phyloP scores from a whole-genome alignment of 2,888 invertebrate genomes.

The Hartigia nigra region DNA sequence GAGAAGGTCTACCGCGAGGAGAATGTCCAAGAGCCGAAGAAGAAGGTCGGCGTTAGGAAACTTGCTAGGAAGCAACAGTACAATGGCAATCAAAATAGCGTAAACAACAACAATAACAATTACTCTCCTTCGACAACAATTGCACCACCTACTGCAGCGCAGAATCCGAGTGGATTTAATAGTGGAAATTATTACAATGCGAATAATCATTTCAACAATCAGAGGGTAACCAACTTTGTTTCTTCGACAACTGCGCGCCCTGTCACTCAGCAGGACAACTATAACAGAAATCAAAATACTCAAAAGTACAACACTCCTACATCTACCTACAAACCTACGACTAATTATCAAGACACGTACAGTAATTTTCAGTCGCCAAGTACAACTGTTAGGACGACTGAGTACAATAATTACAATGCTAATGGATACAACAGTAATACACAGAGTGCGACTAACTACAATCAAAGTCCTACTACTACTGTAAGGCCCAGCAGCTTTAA shows the following conservation, averaged over 20 bases:
- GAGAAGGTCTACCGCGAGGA: slow-evolving; percentile 68
- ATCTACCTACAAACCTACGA: slow-evolving; percentile 49
- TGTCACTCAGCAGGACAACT: slow-evolving; percentile 25
- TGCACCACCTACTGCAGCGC: slow-evolving; percentile 24
- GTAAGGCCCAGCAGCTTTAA: slow-evolving; percentile 43
- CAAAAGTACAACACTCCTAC: slow-evolving; percentile 41
- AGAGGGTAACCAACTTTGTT: slow-evolving; percentile 6
- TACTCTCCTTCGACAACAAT: slow-evolving; percentile 43
- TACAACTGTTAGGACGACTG: slow-evolving; percentile 45
- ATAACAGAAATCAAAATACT: slow-evolving; percentile 37
- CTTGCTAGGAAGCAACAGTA: slow-evolving; percentile 52
- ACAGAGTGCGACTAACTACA: slow-evolving; percentile 26
- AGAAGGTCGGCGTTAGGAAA: slow-evolving; percentile 51
- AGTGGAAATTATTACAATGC: slow-evolving; percentile 33
- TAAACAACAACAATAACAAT: slow-evolving; percentile 39
- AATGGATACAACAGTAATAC: slow-evolving; percentile 25
- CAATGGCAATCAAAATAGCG: slow-evolving; percentile 25
- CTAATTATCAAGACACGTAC: slow-evolving; percentile 48
- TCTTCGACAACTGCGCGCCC: slow-evolving; percentile 11
- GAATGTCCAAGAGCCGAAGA: slow-evolving; percentile 59
- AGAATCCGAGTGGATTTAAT: slow-evolving; percentile 16
- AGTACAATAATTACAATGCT: slow-evolving; percentile 36
- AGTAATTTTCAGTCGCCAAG: slow-evolving; percentile 48
- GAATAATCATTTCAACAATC: slow-evolving; percentile 18
- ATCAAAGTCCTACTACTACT: slow-evolving; percentile 38